Evolutionary conservation across 2,888 invertebrate species (phyloP), one percentile per base, ranked within the genome.

Genomic region (Rotaria macrura): DNA sequence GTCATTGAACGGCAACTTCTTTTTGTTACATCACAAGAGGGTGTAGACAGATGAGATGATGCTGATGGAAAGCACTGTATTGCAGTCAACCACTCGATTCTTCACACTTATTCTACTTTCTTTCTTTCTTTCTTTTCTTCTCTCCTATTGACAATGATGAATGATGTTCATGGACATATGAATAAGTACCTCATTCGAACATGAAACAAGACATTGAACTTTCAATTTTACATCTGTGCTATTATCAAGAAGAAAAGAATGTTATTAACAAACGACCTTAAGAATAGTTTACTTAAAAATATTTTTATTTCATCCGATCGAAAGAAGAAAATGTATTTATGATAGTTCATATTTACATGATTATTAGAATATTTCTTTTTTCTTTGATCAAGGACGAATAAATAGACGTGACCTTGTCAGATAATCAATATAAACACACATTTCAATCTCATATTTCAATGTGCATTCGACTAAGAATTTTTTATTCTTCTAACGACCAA

Each of bases 31-130:
- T 65, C 65, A 65, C 20, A 65, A 65, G 65, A 65, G 65, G 34
- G 65, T 65, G 65, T 65, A 65, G 65, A 65, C 65, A 65, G 65
- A 65, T 65, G 65, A 65, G 65, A 65, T 57, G 55, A 57, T 25
- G 29, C 55, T 57, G 55, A 57, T 65, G 65, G 65, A 65, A 65
- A 65, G 65, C 14, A 34, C 14, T 65, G 34, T 7, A 65, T 9
- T 57, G 29, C 25, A 57, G 65, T 65, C 65, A 65, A 65, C 65
- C 29, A 34, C 65, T 65, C 65, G 65, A 65, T 65, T 65, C 65
- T 65, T 65, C 65, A 65, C 65, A 65, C 65, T 65, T 65, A 34
- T 65, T 65, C 34, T 65, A 17, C 20, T 65, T 12, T 65, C 65
- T 65, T 65, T 34, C 34, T 34, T 65, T 52, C 14, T 47, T 47